Percentiles rank a stretch among this genome's conserved stretches.
Evolutionary conservation across 2,113 vertebrate species (phyloP).

Genomic region (Oreochromis tanganicae): DNA sequence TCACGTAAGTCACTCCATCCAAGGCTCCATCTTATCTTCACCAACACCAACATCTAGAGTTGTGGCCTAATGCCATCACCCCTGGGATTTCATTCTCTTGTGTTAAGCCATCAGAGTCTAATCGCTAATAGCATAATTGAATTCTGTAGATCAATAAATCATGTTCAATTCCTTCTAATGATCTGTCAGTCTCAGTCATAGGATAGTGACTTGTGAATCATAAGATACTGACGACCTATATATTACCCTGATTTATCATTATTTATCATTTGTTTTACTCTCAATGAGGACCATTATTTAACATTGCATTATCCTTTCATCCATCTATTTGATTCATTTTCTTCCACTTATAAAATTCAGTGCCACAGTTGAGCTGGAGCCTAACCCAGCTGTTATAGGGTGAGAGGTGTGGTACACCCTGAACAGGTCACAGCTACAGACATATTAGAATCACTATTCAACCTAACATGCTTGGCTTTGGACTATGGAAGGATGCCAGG

Average conservation of each 20-base stretch:
- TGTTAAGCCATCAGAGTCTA: rapidly evolving
- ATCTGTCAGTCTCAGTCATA: not conserved
- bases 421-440: not conserved
- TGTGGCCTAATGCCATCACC: not conserved
- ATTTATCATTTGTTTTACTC: not conserved
- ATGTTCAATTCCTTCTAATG: rapidly evolving
- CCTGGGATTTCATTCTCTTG: not conserved
- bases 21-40: not conserved
- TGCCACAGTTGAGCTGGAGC: not conserved
- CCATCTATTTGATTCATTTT: not conserved
- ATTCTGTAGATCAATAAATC: not conserved
- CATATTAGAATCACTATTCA: not conserved
- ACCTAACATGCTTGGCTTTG: not conserved
- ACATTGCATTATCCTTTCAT: not conserved
- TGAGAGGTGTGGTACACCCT: not conserved
- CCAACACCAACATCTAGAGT: not conserved
- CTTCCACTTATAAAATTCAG: rapidly evolving
- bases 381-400: not conserved
- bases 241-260: not conserved
- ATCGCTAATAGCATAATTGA: not conserved
- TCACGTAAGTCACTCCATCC: rapidly evolving
- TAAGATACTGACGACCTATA: not conserved
- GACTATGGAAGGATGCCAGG: not conserved
- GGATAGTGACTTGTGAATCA: not conserved
- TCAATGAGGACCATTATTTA: not conserved